Evolutionary conservation across 2,888 invertebrate genomes (phyloP), one percentile per base, ranked within the genome.

Genomic region (Chloromyia formosa): DNA sequence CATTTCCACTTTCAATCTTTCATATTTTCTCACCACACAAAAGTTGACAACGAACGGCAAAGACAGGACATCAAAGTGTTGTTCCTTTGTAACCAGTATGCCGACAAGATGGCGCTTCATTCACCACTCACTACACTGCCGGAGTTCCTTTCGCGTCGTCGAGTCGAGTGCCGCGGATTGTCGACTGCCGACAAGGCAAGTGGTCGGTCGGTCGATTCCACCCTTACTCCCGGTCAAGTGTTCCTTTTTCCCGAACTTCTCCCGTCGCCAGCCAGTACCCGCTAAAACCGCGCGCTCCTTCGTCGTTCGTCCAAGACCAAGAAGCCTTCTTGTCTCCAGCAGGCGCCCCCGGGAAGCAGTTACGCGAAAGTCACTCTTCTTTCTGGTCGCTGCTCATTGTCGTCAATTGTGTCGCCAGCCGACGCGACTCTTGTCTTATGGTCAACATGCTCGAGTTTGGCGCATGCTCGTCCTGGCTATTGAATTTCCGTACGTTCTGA

Each of bases 91-190:
- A 64, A 14, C 42, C 16, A 64, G 40, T 12, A 42, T n/a, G 35
- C n/a, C 71, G 58, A 58, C 71, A 71, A 71, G 71, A 71, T 71
- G 71, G 71, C 71, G 71, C 71, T 71, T 40, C 12, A 58, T 35
- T 40, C 27, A 35, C 27, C 27, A 35, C 27, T 35, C 58, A 56
- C 71, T 71, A 14, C 71, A 20, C 35, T 35, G 14, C 9, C 53
- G 10, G 56, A 56, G 56, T 27, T 69, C 56, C 54, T 54, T 69
- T 71, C 58, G 71, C 71, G 56, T 71, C 22, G 53, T 58, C 42
- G 58, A 40, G 40, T 54, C 56, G n/a, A n/a, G 3, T 35, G 27
- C 27, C 7, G 7, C 20, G 35, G 71, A 54, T 27, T 69, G 69
- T 35, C 53, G 69, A 35, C 18, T 42, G 62, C 42, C 62, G 18